These are phyloP conservation scores for Probosciger aterrimus DNA, from an alignment of 2,113 vertebrate genomes.

Conservation along the genomic window DNA sequence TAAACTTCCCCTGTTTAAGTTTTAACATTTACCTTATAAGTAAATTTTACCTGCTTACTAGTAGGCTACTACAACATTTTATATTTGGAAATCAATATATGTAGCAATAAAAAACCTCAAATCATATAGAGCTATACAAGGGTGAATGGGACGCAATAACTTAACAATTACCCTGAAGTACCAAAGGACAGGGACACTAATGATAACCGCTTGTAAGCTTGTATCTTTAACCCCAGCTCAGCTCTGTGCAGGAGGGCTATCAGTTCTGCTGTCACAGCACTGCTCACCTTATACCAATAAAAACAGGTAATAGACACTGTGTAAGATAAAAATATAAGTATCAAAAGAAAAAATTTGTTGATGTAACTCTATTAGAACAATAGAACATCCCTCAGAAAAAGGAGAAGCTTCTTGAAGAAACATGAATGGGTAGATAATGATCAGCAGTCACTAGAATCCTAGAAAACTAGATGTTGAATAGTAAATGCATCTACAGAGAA, in stretches of 20 bases:
- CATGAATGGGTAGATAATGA: neutral
- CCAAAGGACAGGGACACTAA: neutral
- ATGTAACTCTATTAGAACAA: neutral
- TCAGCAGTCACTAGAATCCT: neutral
- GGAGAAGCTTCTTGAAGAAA: neutral
- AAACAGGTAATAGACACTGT: neutral
- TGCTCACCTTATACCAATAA: neutral
- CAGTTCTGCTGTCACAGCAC: neutral
- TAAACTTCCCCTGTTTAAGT: too few relatives aligned
- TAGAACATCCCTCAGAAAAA: neutral
- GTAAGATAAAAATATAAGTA: neutral
- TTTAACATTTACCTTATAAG: neutral
- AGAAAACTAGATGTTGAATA: neutral
- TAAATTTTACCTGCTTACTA: neutral
- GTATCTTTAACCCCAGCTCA: neutral
- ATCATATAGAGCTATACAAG: neutral
- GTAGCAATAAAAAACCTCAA: neutral
- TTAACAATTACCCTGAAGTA: neutral
- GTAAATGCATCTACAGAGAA: neutral
- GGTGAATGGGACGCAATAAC: neutral
- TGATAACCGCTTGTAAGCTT: neutral
- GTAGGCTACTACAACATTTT: neutral
- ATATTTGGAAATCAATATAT: neutral
- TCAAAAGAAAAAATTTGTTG: neutral
- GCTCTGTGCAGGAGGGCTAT: neutral